Percentiles rank a stretch among this genome's conserved stretches.
These are phyloP conservation scores for Excalfactoria chinensis DNA, from an alignment of 2,113 vertebrate genomes.

Conservation along the genomic window DNA sequence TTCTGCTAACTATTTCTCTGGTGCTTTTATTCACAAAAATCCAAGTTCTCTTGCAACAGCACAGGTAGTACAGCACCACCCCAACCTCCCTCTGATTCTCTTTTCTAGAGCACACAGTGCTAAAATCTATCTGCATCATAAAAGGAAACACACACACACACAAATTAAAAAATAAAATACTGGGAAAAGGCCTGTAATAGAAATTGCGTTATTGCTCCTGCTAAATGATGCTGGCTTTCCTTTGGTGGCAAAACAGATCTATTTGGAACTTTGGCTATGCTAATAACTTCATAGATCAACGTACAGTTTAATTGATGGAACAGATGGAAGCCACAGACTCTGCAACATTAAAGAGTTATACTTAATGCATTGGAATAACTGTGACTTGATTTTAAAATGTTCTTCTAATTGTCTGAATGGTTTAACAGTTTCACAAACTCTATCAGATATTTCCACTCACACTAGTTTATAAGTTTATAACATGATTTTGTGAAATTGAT, in stretches of 20 bases:
- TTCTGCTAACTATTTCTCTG: background rate
- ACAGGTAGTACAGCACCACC: background rate
- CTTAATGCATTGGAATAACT: slow-evolving; percentile 71
- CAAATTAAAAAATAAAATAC: too few species aligned
- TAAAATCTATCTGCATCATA: background rate
- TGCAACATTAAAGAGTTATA: slow-evolving; percentile 63
- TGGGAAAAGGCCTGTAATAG: background rate
- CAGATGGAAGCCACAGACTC: slow-evolving; percentile 73
- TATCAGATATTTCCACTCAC: background rate
- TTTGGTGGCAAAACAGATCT: slow-evolving; percentile 43
- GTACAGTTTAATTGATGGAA: slow-evolving; percentile 72
- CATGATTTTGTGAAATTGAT: background rate
- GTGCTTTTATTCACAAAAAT: background rate
- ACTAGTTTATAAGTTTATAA: slow-evolving; percentile 5
- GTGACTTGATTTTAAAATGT: slow-evolving; percentile 50
- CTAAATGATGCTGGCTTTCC: slow-evolving; percentile 3
- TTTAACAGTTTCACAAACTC: slow-evolving; percentile 19
- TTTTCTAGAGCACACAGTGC: background rate
- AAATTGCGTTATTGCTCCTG: background rate
- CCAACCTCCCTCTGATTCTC: background rate
- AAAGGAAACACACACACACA: background rate
- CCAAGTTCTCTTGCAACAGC: background rate
- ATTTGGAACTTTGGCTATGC: slow-evolving; percentile 55
- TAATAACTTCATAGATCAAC: slow-evolving; percentile 74
- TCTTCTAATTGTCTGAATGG: slow-evolving; percentile 41